These are phyloP conservation scores for Eustalomyia histrio DNA, from an alignment of 2,888 invertebrate species.

Conservation along the genomic window DNA sequence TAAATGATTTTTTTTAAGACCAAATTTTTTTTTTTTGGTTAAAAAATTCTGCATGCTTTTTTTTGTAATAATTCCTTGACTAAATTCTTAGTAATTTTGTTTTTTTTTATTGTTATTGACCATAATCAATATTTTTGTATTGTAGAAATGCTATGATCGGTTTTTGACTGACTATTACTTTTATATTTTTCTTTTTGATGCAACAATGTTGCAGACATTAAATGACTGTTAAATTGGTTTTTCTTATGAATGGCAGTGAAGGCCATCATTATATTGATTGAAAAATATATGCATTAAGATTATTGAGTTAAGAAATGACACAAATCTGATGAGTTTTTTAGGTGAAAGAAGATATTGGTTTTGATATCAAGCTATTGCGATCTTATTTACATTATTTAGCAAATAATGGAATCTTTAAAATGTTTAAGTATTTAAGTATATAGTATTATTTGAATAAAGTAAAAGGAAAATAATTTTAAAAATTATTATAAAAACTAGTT, in stretches of 20 bases:
- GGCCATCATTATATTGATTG: too few species aligned
- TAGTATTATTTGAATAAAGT: too few species aligned
- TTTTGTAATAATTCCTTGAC: slow-evolving; percentile 13
- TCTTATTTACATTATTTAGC: too few species aligned
- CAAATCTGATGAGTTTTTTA: too few species aligned
- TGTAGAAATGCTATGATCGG: neutral
- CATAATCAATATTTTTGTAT: neutral
- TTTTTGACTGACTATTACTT: neutral
- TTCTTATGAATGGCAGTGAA: neutral
- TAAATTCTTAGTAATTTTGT: neutral
- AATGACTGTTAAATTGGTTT: neutral
- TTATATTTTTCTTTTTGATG: neutral
- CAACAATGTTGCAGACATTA: neutral
- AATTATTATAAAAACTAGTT: too few species aligned
- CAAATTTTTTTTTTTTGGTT: neutral
- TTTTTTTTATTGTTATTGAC: neutral
- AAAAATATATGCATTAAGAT: too few species aligned
- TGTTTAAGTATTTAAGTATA: too few species aligned
- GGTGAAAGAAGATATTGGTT: too few species aligned
- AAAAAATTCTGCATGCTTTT: slow-evolving; percentile 20
- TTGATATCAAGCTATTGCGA: too few species aligned
- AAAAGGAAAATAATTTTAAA: too few species aligned
- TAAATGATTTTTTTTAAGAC: slow-evolving; percentile 4
- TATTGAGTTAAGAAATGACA: too few species aligned
- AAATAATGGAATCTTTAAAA: too few species aligned